Evolutionary conservation across 2,113 vertebrate genomes (phyloP), one percentile per base, ranked within the genome.

Genomic region (Nanger granti): DNA sequence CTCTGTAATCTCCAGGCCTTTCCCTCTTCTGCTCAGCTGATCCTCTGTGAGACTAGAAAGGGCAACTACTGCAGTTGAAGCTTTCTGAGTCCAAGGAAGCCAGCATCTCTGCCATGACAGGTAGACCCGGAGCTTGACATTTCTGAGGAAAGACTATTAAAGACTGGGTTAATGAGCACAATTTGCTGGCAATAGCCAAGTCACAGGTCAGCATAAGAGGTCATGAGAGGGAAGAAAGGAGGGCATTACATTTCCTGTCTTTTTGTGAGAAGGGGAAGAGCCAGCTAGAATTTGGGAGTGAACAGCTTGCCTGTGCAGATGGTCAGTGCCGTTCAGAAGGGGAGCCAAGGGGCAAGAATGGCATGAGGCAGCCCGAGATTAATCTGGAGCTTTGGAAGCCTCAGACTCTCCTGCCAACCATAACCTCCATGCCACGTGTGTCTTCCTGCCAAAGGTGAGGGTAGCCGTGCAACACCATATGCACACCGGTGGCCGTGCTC

Each of bases 241-340:
- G n/a, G 29, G 29, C 47, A 41, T 82, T 95, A 11, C 55, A 89
- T 55, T 87, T 93, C 6, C 9, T 59, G 29, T 91, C 2, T 91
- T 69, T 95, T 93, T 79, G 31, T 86, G n/a, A 54, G 47, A 94
- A 90, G 8, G 13, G 34, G 10, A 64, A 69, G 24, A 57, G 62
- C 89, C 79, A 24, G 93, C 29, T 47, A 89, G n/a, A 80, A 28
- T 80, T 87, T 90, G 44, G 31, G 59, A 82, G 5, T 20, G 64
- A 89, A 83, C 54, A 96, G 41, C 7, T 97, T 97, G 86, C 18
- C 4, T 49, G 57, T 89, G 10, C 54, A 93, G 64, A 94, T 94
- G 89, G 89, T 49, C 34, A 54, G 62, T 22, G 24, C 86, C 18
- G 54, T 96, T 52, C 91, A 49, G 29, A 89, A 88, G 64, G 20